Evolutionary conservation across 2,888 invertebrate species (phyloP).

Genomic region (Physocephala rufipes): DNA sequence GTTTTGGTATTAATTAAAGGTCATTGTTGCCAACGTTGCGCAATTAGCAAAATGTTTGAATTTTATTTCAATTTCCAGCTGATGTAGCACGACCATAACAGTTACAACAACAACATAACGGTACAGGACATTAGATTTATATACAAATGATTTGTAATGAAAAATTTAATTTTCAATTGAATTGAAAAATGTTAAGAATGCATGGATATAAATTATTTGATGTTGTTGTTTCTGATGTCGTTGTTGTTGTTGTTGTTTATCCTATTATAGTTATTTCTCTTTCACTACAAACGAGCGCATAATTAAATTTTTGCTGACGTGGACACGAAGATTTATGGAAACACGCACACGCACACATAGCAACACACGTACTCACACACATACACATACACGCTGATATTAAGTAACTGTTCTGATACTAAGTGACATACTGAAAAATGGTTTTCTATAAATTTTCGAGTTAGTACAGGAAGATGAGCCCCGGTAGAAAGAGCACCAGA

Average conservation of each 20-base stretch:
- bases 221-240: too few relatives aligned
- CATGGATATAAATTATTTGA: slow-evolving; percentile 28
- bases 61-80: slow-evolving; percentile 6
- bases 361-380: slow-evolving; percentile 23
- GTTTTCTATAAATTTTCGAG: slow-evolving; percentile 25
- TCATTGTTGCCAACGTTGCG: slow-evolving; percentile 52
- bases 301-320: slow-evolving; percentile 29
- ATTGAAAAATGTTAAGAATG: slow-evolving; percentile 13
- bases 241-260: too few relatives aligned
- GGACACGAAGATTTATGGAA: neutral
- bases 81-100: neutral
- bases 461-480: slow-evolving; percentile 32
- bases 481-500: neutral
- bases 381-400: slow-evolving; percentile 24
- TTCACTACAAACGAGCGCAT: neutral
- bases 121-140: neutral
- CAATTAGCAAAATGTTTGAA: slow-evolving; percentile 22
- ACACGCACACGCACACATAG: slow-evolving; percentile 21
- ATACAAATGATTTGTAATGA: neutral
- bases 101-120: neutral
- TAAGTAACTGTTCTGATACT: slow-evolving; percentile 3
- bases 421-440: slow-evolving; percentile 30
- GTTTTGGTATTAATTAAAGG: slow-evolving; percentile 59
- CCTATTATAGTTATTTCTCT: neutral
- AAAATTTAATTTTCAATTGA: slow-evolving; percentile 29